A percentile compares a stretch with the other conserved stretches of the same genome.
phyloP scores from a whole-genome alignment of 37 sponge, comb jelly and placozoan species.

The Mnemiopsis leidyi region DNA sequence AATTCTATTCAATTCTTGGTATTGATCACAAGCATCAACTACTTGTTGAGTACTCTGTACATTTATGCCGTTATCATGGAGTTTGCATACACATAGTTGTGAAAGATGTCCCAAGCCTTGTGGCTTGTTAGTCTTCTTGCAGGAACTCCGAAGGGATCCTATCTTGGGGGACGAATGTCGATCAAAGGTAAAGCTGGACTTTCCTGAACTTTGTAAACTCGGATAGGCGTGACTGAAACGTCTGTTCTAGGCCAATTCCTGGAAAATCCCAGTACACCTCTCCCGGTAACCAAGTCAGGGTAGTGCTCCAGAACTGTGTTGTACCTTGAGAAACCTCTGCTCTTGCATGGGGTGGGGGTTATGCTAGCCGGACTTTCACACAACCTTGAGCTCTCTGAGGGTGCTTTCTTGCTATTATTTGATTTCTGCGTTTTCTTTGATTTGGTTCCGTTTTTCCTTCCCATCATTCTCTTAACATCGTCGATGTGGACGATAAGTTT shows the following conservation, averaged over 20 bases:
- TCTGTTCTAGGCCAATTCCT: not conserved
- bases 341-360: not conserved
- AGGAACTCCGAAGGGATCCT: no score
- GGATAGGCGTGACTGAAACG: not conserved
- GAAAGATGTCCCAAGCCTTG: no score
- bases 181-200: not conserved
- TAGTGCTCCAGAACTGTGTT: not conserved
- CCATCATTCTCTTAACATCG: constrained; percentile 26
- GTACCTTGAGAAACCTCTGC: not conserved
- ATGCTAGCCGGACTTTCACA: not conserved
- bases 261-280: not conserved
- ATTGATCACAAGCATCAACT: no score
- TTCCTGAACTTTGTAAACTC: not conserved
- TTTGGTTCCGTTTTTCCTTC: not conserved
- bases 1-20: no score
- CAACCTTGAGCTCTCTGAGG: not conserved
- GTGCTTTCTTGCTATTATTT: not conserved
- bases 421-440: not conserved
- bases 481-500: not conserved
- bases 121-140: no score
- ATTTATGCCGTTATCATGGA: no score
- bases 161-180: not conserved
- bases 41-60: no score
- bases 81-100: no score
- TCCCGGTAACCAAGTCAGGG: not conserved